phyloP scores from a whole-genome alignment of 2,888 invertebrate genomes.

The Oeneis ivallda region DNA sequence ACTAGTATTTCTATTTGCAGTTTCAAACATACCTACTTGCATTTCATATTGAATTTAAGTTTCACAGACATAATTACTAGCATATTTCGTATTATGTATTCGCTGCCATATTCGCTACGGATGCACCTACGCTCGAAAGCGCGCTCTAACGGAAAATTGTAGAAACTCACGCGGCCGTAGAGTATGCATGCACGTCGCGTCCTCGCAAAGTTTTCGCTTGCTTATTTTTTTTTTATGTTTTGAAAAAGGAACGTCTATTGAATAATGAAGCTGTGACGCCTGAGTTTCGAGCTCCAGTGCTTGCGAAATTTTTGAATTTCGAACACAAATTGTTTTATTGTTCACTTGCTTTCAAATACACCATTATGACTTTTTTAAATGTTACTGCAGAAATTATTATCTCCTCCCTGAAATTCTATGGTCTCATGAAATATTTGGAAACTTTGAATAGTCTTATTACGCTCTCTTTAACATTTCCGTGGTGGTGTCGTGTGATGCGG shows the following conservation, averaged over 20 bases:
- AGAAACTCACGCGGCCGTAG: conserved; percentile 62
- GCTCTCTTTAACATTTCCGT: too few species aligned
- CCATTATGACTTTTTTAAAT: too few species aligned
- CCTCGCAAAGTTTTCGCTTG: conserved; percentile 52
- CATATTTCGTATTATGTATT: conserved; percentile 39
- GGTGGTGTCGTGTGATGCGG: too few species aligned
- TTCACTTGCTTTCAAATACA: too few species aligned
- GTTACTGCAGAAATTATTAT: too few species aligned
- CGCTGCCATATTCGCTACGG: conserved; percentile 36
- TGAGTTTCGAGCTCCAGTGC: conserved; percentile 35
- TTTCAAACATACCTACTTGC: conserved; percentile 23
- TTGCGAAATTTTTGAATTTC: conserved; percentile 27
- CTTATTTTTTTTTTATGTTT: conserved; percentile 48
- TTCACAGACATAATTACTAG: conserved; percentile 40
- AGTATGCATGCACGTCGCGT: conserved; percentile 51
- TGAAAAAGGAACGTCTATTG: conserved; percentile 45
- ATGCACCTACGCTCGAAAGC: conserved; percentile 49
- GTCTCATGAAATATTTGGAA: too few species aligned
- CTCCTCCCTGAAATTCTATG: too few species aligned
- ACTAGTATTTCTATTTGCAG: conserved; percentile 23
- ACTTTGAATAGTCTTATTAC: too few species aligned
- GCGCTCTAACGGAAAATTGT: conserved; percentile 68
- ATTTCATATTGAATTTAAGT: conserved; percentile 36
- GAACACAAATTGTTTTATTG: conserved; percentile 19
- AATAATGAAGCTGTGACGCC: conserved; percentile 46